These are phyloP conservation scores for Ichneumoninae sp. DNA, from an alignment of 2,888 invertebrate species.

Conservation along the genomic window DNA sequence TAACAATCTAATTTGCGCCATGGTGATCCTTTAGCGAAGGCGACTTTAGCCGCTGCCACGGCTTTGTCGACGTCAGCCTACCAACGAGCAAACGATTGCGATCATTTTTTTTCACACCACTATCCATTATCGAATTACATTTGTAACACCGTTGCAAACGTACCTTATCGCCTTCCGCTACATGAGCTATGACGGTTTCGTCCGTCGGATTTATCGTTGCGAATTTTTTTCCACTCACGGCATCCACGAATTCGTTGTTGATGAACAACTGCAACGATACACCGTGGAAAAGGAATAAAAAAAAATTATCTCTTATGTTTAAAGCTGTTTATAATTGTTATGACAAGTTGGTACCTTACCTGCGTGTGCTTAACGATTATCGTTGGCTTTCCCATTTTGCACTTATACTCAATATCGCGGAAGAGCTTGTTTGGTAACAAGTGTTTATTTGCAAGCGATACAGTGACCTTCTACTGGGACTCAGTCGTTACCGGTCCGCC, in stretches of 20 bases:
- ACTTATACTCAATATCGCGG: neutral
- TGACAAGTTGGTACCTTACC: conserved; percentile 21
- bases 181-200: conserved; percentile 85
- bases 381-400: conserved; percentile 36
- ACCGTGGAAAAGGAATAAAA: neutral
- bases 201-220: conserved; percentile 86
- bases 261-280: conserved; percentile 77
- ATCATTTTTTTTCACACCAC: neutral
- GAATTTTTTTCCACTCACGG: conserved; percentile 87
- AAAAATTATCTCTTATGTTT: neutral
- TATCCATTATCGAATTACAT: neutral
- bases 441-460: neutral
- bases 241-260: conserved; percentile 83
- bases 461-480: neutral
- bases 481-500: neutral
- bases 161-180: conserved; percentile 86
- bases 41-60: conserved; percentile 84
- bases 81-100: neutral
- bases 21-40: conserved; percentile 86
- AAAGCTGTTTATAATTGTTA: neutral
- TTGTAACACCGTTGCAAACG: conserved; percentile 1
- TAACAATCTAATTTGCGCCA: conserved; percentile 86
- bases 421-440: neutral
- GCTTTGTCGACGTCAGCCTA: conserved; percentile 85
- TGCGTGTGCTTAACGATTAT: conserved; percentile 47